Conservation (phyloP, 1,140 invertebrate genomes). For the Bombus polaris region DNA sequence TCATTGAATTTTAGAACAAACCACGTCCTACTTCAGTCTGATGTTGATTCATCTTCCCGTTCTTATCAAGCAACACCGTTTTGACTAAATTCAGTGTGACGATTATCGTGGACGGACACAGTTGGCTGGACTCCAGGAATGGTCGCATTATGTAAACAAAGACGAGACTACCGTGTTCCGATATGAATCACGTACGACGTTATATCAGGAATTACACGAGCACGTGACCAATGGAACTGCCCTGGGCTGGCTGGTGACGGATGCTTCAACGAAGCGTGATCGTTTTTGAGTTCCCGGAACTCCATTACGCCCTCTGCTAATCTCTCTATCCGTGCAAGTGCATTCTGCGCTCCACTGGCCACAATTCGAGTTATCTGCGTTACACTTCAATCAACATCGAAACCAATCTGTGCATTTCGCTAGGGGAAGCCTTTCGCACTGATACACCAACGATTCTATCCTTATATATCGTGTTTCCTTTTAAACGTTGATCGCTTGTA, state of each 20-base stretch:
- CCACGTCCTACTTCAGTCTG: conserved; percentile 20
- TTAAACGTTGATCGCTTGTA: conserved; percentile 11
- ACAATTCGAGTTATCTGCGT: conserved; percentile 79
- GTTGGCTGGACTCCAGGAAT: conserved; percentile 63
- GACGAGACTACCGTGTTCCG: conserved; percentile 33
- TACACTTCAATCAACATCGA: conserved; percentile 81
- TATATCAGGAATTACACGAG: conserved; percentile 65
- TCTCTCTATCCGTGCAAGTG: conserved; percentile 78
- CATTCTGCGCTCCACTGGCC: conserved; percentile 74
- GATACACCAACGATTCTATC: conserved; percentile 46
- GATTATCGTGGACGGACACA: conserved; percentile 61
- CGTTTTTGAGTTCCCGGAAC: conserved; percentile 76
- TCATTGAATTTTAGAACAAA: conserved; percentile 27
- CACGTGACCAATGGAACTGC: conserved; percentile 54
- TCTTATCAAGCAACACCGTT: conserved; percentile 59
- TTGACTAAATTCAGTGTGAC: conserved; percentile 61
- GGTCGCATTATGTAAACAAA: conserved; percentile 66
- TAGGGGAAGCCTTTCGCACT: conserved; percentile 32
- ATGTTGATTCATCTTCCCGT: conserved; percentile 53
- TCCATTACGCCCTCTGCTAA: conserved; percentile 75
- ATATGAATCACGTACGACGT: conserved; percentile 63
- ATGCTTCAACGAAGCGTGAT: conserved; percentile 74
- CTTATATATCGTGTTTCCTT: conserved; percentile 49
- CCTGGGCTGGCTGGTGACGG: conserved; percentile 55
- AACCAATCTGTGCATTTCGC: conserved; percentile 65